Base-by-base conservation (phyloP, 2,113 vertebrate species). In the Plestiodon gilberti region DNA sequence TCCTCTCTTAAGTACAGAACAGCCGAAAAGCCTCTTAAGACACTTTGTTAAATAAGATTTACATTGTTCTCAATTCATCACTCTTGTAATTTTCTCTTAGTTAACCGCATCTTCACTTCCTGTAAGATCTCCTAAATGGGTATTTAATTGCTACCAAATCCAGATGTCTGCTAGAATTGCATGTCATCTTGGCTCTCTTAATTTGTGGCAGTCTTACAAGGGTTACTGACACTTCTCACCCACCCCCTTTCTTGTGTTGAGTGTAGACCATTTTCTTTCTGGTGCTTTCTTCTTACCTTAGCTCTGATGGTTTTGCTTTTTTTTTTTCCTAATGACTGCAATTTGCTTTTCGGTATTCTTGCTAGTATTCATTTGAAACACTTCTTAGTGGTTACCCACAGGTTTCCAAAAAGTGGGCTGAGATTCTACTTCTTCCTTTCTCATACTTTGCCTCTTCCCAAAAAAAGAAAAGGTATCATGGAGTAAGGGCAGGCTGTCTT, bases 1-100 rank as follows among this genome's bases (percentile, higher is more conserved):
- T 90, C 91, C 78, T 93, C 91, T 78, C 43, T 84, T 89, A 85
- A 89, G 86, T 92, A 89, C 85, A 91, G 92, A 92, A 94, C 0
- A 59, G 89, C 88, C 84, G 89, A 93, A 94, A 93, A 93, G 90
- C 90, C 92, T 94, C 91, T 92, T 93, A 90, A 91, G 75, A 83
- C 75, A 91, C 89, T 85, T 88, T 88, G 71, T 91, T 92, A 94
- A 93, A 94, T 89, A 93, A 91, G 91, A 94, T 94, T 94, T 94
- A 84, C 79, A 81, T 81, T 87, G 84, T 85, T 91, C 93, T 90
- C 84, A 88, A 84, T 91, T 95, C 91, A 88, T 82, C 83, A 57
- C 93, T 92, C 86, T 69, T 81, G 70, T 80, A 69, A 78, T 91
- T 93, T 89, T 78, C 13, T 87, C 61, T 70, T 88, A 61, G 61